Evolutionary conservation across 2,113 vertebrate genomes (phyloP).

Genomic region (Scalopus aquaticus): DNA sequence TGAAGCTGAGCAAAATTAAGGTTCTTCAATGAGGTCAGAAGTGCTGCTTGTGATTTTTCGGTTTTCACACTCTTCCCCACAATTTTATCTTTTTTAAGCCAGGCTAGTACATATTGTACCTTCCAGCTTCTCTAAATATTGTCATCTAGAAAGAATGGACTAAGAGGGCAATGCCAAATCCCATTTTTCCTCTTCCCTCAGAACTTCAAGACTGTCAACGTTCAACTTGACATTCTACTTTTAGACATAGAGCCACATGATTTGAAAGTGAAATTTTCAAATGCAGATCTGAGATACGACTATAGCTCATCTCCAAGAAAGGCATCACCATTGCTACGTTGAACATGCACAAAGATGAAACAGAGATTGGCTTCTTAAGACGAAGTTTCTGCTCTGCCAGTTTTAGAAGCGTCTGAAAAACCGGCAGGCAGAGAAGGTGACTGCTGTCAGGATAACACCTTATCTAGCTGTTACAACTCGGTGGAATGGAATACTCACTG

Average conservation of each 20-base stretch:
- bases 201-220: constrained; percentile 43
- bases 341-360: constrained; percentile 14
- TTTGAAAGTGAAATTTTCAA: constrained; percentile 69
- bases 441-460: constrained; percentile 43
- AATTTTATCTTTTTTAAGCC: neutral
- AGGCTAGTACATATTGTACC: neutral
- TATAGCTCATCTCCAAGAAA: constrained; percentile 57
- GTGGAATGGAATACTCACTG: constrained; percentile 11
- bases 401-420: constrained; percentile 23
- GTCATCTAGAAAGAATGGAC: neutral
- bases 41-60: neutral
- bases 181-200: neutral
- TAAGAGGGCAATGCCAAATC: neutral
- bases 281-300: constrained; percentile 56
- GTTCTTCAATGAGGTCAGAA: constrained; percentile 11
- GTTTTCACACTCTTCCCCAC: neutral
- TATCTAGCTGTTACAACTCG: neutral
- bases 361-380: constrained; percentile 48
- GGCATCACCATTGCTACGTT: neutral
- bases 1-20: neutral
- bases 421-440: neutral
- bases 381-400: constrained; percentile 41
- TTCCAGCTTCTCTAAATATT: neutral
- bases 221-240: constrained; percentile 44
- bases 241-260: constrained; percentile 6